Percentiles rank a stretch among this genome's conserved stretches.
phyloP scores from a whole-genome alignment of 2,797 vertebrate genomes.

The Argyrosomus regius region DNA sequence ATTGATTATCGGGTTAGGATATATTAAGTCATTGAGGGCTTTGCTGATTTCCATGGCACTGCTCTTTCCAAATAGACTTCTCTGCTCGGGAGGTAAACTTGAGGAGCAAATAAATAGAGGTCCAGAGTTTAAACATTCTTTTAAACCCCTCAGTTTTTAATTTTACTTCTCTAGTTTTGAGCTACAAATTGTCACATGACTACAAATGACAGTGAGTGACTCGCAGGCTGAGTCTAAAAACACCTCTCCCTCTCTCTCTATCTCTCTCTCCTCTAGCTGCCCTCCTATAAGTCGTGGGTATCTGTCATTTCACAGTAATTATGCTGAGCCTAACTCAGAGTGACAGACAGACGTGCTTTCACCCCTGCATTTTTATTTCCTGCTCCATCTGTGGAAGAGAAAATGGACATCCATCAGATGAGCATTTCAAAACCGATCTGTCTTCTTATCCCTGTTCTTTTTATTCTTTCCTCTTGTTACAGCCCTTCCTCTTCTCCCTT shows the following conservation, averaged over 20 bases:
- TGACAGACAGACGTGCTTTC: slow-evolving; percentile 80
- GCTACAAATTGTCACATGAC: slow-evolving; percentile 37
- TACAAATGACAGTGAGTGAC: slow-evolving; percentile 69
- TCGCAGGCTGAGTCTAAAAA: slow-evolving; percentile 79
- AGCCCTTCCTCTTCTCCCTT: slow-evolving; percentile 8
- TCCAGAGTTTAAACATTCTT: slow-evolving; percentile 25
- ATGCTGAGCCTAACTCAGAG: slow-evolving; percentile 84
- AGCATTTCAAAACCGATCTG: slow-evolving; percentile 68
- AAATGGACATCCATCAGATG: slow-evolving; percentile 66
- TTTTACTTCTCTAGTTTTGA: slow-evolving; percentile 43
- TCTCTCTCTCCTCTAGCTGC: slow-evolving; percentile 53
- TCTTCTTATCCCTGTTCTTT: slow-evolving; percentile 44
- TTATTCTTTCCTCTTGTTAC: slow-evolving; percentile 32
- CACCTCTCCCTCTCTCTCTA: slow-evolving; percentile 33
- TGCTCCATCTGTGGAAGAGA: slow-evolving; percentile 59
- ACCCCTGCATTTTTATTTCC: slow-evolving; percentile 71
- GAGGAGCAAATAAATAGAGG: background rate
- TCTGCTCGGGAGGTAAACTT: background rate
- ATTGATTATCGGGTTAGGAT: slow-evolving; percentile 26
- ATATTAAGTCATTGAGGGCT: slow-evolving; percentile 27
- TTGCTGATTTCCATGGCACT: slow-evolving; percentile 24
- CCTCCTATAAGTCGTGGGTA: slow-evolving; percentile 71
- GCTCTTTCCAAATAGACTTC: slow-evolving; percentile 19
- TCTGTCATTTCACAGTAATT: slow-evolving; percentile 85
- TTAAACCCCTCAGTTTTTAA: slow-evolving; percentile 27